These are phyloP conservation scores for Monopterus albus DNA, from an alignment of 2,113 vertebrate genomes.

Conservation along the genomic window DNA sequence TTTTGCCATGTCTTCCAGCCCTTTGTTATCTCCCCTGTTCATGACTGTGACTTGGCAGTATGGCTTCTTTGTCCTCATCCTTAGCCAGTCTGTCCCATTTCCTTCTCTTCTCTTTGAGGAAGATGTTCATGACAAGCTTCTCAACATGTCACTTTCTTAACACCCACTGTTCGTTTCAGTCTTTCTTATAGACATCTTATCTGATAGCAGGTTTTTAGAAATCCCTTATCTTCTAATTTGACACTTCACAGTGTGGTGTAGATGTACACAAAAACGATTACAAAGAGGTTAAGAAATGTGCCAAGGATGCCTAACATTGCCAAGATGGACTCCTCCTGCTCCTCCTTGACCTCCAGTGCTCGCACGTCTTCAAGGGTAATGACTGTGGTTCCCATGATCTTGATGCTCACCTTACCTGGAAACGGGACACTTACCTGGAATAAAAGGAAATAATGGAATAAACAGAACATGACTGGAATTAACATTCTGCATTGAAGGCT, in stretches of 20 bases:
- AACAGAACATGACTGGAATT: neutral
- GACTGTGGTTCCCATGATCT: conserved; percentile 89
- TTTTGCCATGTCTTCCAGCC: conserved; percentile 35
- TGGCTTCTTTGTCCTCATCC: conserved; percentile 44
- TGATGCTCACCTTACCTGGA: conserved; percentile 81
- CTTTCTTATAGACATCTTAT: neutral
- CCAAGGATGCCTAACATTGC: conserved; percentile 90
- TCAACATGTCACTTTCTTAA: neutral
- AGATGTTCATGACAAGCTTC: conserved; percentile 38
- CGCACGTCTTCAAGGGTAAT: conserved; percentile 88
- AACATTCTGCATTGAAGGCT: neutral
- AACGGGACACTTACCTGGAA: conserved; percentile 84
- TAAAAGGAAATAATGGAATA: conserved; percentile 7
- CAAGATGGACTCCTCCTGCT: conserved; percentile 92
- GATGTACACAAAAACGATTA: conserved; percentile 92
- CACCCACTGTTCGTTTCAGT: neutral
- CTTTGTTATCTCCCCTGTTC: conserved; percentile 71
- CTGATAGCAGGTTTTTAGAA: neutral
- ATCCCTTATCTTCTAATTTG: neutral
- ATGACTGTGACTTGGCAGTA: conserved; percentile 28
- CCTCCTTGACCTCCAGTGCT: conserved; percentile 88
- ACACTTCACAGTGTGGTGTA: conserved; percentile 88
- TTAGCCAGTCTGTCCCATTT: neutral
- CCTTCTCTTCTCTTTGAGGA: conserved; percentile 12
- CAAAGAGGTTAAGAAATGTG: conserved; percentile 91